Base-by-base conservation (phyloP, 1,140 invertebrate species). In the Zaprionus davidi region DNA sequence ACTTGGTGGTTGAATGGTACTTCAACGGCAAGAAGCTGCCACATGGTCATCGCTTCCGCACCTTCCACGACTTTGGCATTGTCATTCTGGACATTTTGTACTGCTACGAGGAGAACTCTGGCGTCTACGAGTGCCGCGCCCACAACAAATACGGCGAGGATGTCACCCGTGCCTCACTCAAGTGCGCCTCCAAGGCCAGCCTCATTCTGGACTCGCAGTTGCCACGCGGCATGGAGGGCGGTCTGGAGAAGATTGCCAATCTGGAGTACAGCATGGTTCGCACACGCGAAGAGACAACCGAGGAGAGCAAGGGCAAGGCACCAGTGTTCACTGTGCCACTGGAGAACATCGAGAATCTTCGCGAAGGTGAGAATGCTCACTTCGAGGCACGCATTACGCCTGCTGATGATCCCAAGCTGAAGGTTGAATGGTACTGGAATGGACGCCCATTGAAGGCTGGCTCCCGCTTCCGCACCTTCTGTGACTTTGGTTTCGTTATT, bases 1-100 rank as follows among this genome's bases (percentile, higher is more conserved):
- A 98, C 82, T 94, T 99, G 64, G 96, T 96, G 83, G 98, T 99
- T 7, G 97, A 98, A 93, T 99, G 98, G 98, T 98, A 96, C 88
- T 98, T 97, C 85, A 98, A 99, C 93, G 98, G 97, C 60, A 97
- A 98, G 92, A 98, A 98, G 92, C 93, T 99, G 76, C 96, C 97
- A 1, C 96, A 97, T 92, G 98, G 98, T 26, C 98, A 99, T 93
- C 96, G 98, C 69, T 99, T 98, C 92, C 95, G 98, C 80, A 99
- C 98, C 55, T 98, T 98, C 96, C 98, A 99, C 92, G 98, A 99
- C 92, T 99, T 99, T 93, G 98, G 97, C 71, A 98, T 99, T 91
- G 98, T 99, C 34, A 98, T 99, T 81, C 94, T 99, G 69, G 98
- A 99, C 86, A 98, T 99, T 71, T 93, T 99, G 1, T 99, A 99